Base-by-base conservation (phyloP, 2,888 invertebrate genomes). In the Mechanitis messenoides region DNA sequence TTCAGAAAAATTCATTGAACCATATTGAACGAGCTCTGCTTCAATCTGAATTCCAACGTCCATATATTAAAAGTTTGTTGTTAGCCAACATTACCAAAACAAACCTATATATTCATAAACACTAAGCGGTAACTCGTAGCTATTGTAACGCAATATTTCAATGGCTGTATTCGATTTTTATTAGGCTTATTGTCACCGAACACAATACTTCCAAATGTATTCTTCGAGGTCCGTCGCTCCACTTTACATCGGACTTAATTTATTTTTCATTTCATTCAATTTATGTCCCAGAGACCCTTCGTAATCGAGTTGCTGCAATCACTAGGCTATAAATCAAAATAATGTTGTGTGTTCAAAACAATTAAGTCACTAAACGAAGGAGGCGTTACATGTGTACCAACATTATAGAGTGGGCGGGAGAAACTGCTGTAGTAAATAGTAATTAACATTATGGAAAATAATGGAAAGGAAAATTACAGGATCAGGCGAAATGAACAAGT, bases 251-350 rank as follows among this genome's bases (percentile, higher is more conserved):
- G 75, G 71, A 72, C 77, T 79, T 79, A 83, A 85, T 86, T 85
- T 82, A 85, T 85, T 82, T 85, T 81, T 84, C 82, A 85, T 84
- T 87, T 81, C 81, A 84, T 84, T 85, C 85, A 87, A 88, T 89
- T 87, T 82, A 76, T 73, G 76, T 69, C 74, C 78, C 77, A 77
- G 82, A 79, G 79, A 77, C 77, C 81, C 81, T 78, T 78, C 79
- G 76, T 83, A 87, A 89, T 87, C 87, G 84, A 88, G 79, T 88
- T 87, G 85, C 79, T 81, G 79, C 89, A 88, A 89, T 90, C 87
- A 86, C 81, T 84, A 85, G 81, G 83, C 83, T 69, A 88, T 88
- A 88, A 90, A 90, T 90, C 90, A 90, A 88, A 88, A 87, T 87
- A 85, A 88, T 87, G 83, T 78, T 80, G 78, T 81, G 81, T 76